Percentiles rank a stretch among this genome's conserved stretches.
Evolutionary conservation across 2,113 vertebrate species (phyloP).

Genomic region (Trichomycterus rosablanca): DNA sequence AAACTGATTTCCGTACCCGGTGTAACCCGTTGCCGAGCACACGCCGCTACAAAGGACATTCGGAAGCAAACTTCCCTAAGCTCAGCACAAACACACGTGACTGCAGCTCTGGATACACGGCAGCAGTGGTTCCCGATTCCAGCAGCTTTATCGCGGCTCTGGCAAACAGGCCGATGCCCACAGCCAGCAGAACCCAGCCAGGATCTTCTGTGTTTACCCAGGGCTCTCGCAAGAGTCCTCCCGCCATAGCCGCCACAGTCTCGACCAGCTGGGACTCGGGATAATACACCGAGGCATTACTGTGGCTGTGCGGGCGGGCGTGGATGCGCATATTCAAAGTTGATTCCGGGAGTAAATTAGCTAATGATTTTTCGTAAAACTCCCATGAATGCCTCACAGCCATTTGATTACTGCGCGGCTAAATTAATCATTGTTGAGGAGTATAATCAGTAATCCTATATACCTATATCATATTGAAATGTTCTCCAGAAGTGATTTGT

Average conservation of each 20-base stretch:
- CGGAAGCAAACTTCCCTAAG: conserved; percentile 38
- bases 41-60: conserved; percentile 26
- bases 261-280: conserved; percentile 68
- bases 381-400: conserved; percentile 74
- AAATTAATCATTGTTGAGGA: conserved; percentile 56
- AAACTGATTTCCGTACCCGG: too few relatives aligned
- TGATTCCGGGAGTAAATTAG: conserved; percentile 70
- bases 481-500: conserved; percentile 65
- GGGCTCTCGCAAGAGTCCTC: conserved; percentile 64
- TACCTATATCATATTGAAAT: conserved; percentile 70
- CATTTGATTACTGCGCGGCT: conserved; percentile 71
- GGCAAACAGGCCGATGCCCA: conserved; percentile 35
- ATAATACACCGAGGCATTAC: conserved; percentile 63
- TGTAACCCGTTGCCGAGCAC: too few relatives aligned
- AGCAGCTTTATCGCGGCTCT: conserved; percentile 43
- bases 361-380: conserved; percentile 72
- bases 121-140: conserved; percentile 42
- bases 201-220: conserved; percentile 72
- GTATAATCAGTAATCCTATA: conserved; percentile 72
- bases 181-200: conserved; percentile 55
- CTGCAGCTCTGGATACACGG: conserved; percentile 39
- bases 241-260: conserved; percentile 65
- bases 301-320: conserved; percentile 21
- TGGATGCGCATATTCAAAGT: conserved; percentile 61
- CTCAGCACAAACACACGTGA: conserved; percentile 41